Base-by-base conservation (phyloP, 2,888 invertebrate genomes). In the Phlogophora meticulosa region DNA sequence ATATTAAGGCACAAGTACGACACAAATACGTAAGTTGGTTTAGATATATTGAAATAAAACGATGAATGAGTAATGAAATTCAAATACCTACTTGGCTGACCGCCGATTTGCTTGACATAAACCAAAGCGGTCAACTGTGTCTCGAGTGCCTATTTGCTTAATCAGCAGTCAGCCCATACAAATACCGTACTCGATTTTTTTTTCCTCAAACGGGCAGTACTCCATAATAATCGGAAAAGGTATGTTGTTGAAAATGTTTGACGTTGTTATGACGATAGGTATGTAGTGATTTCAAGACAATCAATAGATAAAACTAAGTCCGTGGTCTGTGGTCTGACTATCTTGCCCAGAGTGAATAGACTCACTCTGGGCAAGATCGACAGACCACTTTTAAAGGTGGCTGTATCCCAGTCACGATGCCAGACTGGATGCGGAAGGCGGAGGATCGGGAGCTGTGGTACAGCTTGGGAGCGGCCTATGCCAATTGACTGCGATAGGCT, bases 21-120 rank as follows among this genome's bases (percentile, higher is more conserved):
- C 9, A 42, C 7, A 32, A 38, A 38, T 10, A 52, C 36, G 52
- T 32, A 15, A 17, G 10, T 20, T 22, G 28, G 28, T 28, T 28
- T 42, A 40, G 1, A 32, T 66, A 20, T 9, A 48, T 4, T 28
- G 17, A 57, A 68, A 32, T 43, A 11, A 58, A 67, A 34, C 36
- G 20, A 48, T 49, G 13, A 49, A 58, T 42, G 20, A 57, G 58
- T 48, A 42, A 28, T 42, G 34, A 1, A 49, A 49, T 43, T 22
- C 7, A 36, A 28, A 20, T 28, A 64, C 13, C 17, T 22, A 49
- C 15, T 36, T n/a, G 13, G 24, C 42, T 62, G 28, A 48, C 11
- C 32, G 17, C 38, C 11, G 3, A 9, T 49, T 40, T 22, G 32
- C 11, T 13, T 20, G 64, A 28, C 63, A 11, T 20, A 40, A 45